Evolutionary conservation across 2,888 invertebrate species (phyloP).

Genomic region (Griposia aprilina): DNA sequence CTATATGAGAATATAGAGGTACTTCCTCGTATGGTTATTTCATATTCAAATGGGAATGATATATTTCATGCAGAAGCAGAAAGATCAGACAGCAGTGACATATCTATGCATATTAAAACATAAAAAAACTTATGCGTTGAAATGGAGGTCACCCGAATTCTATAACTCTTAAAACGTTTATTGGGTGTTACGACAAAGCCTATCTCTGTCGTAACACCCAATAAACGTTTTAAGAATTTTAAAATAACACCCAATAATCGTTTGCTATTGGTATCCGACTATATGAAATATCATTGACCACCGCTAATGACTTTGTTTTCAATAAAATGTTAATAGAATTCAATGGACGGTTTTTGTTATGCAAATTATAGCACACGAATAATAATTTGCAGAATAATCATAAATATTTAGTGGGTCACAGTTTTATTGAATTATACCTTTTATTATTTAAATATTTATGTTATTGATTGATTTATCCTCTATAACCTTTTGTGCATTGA

Average conservation of each 20-base stretch:
- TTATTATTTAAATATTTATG: neutral
- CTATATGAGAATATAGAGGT: no score
- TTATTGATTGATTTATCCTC: neutral
- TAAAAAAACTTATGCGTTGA: slow-evolving; percentile 11
- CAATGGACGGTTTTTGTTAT: neutral
- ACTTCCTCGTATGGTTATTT: no score
- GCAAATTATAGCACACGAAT: neutral
- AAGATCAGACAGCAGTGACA: neutral
- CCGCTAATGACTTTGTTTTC: neutral
- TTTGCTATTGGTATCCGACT: neutral
- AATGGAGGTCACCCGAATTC: slow-evolving; percentile 45
- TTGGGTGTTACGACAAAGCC: slow-evolving; percentile 32
- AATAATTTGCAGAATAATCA: neutral
- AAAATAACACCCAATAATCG: neutral
- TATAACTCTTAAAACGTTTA: slow-evolving; percentile 22
- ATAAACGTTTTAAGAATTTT: no score
- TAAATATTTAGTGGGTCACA: neutral
- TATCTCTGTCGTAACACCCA: no score
- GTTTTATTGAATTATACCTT: neutral
- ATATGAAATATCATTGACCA: slow-evolving; percentile 20
- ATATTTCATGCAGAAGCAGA: neutral
- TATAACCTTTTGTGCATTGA: no score
- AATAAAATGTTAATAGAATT: slow-evolving; percentile 4
- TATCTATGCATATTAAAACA: slow-evolving; percentile 8
- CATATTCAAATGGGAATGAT: no score